A percentile compares a stretch with the other conserved stretches of the same genome.
phyloP scores from a whole-genome alignment of 2,888 invertebrate genomes.

The Strigamia crassipes region DNA sequence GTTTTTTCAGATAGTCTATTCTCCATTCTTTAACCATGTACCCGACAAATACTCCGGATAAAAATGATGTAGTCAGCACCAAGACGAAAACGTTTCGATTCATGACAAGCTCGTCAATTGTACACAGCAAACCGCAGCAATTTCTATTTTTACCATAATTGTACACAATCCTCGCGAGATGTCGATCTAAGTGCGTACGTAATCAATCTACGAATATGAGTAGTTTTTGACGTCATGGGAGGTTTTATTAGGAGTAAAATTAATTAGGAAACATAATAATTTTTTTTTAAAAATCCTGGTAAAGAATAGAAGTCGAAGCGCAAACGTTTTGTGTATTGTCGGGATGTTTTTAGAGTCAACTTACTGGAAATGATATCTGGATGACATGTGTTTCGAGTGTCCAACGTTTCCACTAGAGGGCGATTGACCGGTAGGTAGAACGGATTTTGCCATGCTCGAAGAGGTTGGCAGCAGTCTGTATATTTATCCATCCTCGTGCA shows the following conservation, averaged over 20 bases:
- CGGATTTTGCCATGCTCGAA: background rate
- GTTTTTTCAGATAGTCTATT: slow-evolving; percentile 55
- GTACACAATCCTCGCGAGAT: background rate
- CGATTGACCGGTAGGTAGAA: background rate
- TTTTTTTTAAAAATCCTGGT: too few relatives aligned
- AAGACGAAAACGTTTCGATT: background rate
- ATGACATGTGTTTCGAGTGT: too few relatives aligned
- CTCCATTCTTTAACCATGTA: slow-evolving; percentile 56
- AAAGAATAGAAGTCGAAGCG: too few relatives aligned
- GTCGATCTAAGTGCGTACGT: background rate
- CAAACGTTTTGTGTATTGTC: too few relatives aligned
- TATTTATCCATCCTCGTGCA: background rate
- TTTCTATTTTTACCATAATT: background rate
- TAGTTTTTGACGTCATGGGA: too few relatives aligned
- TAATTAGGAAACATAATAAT: too few relatives aligned
- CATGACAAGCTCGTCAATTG: background rate
- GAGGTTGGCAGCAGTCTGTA: background rate
- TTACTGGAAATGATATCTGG: too few relatives aligned
- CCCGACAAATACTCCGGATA: slow-evolving; percentile 54
- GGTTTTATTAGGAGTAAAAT: too few relatives aligned
- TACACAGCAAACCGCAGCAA: background rate
- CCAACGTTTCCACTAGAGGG: background rate
- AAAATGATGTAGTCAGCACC: slow-evolving; percentile 50
- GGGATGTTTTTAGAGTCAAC: too few relatives aligned
- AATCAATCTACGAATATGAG: too few relatives aligned